phyloP scores from a whole-genome alignment of 2,888 invertebrate species.

The Nemurella pictetii region DNA sequence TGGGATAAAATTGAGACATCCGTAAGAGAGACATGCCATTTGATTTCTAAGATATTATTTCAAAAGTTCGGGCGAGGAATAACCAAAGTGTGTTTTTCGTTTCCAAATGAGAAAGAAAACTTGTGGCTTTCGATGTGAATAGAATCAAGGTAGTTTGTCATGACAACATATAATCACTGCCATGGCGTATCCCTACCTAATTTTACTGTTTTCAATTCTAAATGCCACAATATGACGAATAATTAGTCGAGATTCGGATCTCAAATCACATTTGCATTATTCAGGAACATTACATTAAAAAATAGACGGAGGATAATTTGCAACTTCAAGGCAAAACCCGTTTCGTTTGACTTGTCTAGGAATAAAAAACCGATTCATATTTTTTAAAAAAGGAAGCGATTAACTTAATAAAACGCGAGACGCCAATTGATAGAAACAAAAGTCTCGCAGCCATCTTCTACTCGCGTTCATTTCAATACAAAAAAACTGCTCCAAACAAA shows the following conservation, averaged over 20 bases:
- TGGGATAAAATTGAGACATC: too few relatives aligned
- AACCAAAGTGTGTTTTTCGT: too few relatives aligned
- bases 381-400: neutral
- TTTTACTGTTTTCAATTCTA: neutral
- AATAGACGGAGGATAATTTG: neutral
- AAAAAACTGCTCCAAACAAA: neutral
- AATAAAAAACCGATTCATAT: neutral
- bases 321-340: neutral
- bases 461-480: neutral
- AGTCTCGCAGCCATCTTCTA: neutral
- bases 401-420: neutral
- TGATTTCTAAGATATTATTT: too few relatives aligned
- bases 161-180: neutral
- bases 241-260: neutral
- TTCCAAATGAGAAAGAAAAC: too few relatives aligned
- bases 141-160: too few relatives aligned
- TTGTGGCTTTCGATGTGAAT: too few relatives aligned
- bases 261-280: neutral
- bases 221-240: neutral
- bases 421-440: neutral
- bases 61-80: too few relatives aligned
- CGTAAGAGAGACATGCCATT: too few relatives aligned
- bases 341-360: too few relatives aligned
- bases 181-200: neutral
- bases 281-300: neutral